Percentiles rank a stretch among this genome's conserved stretches.
phyloP scores from a whole-genome alignment of 2,888 invertebrate species.

The Drepana falcataria region DNA sequence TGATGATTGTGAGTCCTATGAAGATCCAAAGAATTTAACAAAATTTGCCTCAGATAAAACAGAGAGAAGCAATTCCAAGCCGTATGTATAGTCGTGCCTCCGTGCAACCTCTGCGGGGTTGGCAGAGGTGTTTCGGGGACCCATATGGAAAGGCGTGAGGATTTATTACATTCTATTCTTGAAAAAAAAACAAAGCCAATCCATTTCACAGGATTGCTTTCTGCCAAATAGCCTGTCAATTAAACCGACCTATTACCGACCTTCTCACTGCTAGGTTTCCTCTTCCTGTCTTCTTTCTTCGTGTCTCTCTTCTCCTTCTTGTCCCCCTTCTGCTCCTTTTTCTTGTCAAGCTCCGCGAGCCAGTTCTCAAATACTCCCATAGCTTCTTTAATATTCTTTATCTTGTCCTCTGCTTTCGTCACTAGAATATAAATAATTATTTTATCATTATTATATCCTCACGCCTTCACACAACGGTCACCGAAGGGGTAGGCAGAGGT shows the following conservation, averaged over 20 bases:
- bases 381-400: slow-evolving; percentile 83
- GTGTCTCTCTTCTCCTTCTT: slow-evolving; percentile 36
- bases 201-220: not conserved
- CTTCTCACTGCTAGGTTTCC: slow-evolving; percentile 23
- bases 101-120: no score
- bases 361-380: slow-evolving; percentile 83
- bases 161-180: no score
- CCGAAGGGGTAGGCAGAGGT: no score
- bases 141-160: no score
- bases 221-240: not conserved
- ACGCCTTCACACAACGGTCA: no score
- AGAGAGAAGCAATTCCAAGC: no score
- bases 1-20: not conserved
- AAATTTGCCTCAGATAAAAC: no score
- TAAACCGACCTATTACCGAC: slow-evolving; percentile 9
- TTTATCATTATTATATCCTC: no score
- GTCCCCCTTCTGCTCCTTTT: slow-evolving; percentile 49
- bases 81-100: no score
- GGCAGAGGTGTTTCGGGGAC: no score
- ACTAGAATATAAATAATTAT: slow-evolving; percentile 51
- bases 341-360: slow-evolving; percentile 74
- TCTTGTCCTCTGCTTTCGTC: slow-evolving; percentile 84
- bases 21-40: not conserved
- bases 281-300: slow-evolving; percentile 27
- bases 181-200: no score